Base-by-base conservation (phyloP, 2,113 vertebrate species). In the Paracanthobrama guichenoti region DNA sequence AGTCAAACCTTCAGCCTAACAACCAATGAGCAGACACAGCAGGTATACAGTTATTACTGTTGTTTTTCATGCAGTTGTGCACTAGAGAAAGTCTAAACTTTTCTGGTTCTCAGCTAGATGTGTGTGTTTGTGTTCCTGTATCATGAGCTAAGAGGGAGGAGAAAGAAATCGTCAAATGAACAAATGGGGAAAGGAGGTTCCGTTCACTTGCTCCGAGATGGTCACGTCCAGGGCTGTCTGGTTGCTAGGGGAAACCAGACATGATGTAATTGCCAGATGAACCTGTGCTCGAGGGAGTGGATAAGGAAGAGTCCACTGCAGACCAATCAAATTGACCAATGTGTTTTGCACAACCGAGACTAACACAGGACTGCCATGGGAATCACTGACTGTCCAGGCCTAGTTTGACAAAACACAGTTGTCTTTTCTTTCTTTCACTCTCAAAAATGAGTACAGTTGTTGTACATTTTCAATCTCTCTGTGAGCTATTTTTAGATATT, bases 221-320 rank as follows among this genome's bases (percentile, higher is more conserved):
- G 85, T 91, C 90, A 93, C 90, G 82, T 91, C 88, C 87, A 88
- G 91, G 84, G 86, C 92, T 90, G 95, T 95, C 94, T 95, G 91
- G 94, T 95, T 95, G 94, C 94, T 93, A 93, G 10, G 80, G 90
- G 95, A 95, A 95, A 95, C 95, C 94, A 95, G 94, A 95, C 95
- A 93, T 95, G 93, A 95, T 94, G 94, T 95, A 93, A 95, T 93
- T 90, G 16, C 88, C 73, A 88, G 88, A 89, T 88, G 89, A 92
- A 93, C 94, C 93, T 94, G 93, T 92, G 94, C 92, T 94, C 90
- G 90, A 90, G 90, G 60, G 26, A 90, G 88, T 55, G 81, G 73
- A 57, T n/a, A 18, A 53, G 71, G 79, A 85, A 84, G 76, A 79
- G 24, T 53, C 35, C 81, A 88, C 83, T 88, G 85, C 48, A 85